Conservation (phyloP, 2,888 invertebrate species). For the Anaspis maculata region DNA sequence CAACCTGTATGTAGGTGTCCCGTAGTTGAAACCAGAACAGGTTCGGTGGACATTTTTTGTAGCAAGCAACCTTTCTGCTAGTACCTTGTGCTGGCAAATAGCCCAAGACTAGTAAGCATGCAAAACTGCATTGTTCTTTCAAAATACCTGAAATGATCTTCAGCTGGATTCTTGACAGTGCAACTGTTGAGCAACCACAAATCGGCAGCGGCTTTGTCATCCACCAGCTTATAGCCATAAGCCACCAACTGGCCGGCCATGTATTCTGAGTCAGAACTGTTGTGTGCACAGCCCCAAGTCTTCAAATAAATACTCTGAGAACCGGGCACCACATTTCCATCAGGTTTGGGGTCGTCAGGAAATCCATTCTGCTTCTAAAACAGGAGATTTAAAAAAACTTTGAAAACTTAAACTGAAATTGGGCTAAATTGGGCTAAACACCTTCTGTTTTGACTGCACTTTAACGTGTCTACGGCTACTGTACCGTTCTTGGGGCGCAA, state of each 20-base stretch:
- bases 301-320: constrained; percentile 78
- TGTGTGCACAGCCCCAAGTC: constrained; percentile 98
- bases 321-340: constrained; percentile 47
- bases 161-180: constrained; percentile 96
- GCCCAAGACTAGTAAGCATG: too few relatives aligned
- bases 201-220: constrained; percentile 74
- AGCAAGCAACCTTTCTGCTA: too few relatives aligned
- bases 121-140: too few relatives aligned
- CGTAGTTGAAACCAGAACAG: too few relatives aligned
- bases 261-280: constrained; percentile 95
- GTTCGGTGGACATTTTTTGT: too few relatives aligned
- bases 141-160: constrained; percentile 86
- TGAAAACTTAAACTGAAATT: background rate
- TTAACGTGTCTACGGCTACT: constrained; percentile 62
- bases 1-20: too few relatives aligned
- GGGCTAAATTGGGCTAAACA: background rate
- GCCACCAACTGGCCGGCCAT: constrained; percentile 93
- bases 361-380: too few relatives aligned
- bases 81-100: too few relatives aligned
- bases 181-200: constrained; percentile 96
- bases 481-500: constrained; percentile 71
- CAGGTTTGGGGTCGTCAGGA: too few relatives aligned
- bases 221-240: constrained; percentile 78
- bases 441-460: constrained; percentile 45
- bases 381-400: background rate